Evolutionary conservation across 1,140 invertebrate species (phyloP), one percentile per base, ranked within the genome.

Genomic region (Limonius californicus): DNA sequence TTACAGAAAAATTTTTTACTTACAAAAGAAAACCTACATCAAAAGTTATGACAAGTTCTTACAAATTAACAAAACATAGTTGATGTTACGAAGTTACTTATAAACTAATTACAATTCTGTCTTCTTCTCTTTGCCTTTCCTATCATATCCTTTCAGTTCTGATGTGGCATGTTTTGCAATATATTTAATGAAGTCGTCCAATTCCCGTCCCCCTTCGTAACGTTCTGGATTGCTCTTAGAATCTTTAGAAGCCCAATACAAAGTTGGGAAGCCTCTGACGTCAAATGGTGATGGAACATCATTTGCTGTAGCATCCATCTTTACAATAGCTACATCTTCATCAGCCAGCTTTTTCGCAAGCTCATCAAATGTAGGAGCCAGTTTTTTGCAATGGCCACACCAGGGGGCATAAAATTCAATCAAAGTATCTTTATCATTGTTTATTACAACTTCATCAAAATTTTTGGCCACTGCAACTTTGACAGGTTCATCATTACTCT

Each of bases 391-490:
- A 74, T 99, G 97, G 66, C 97, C 97, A 78, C 97, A 99, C 96
- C 96, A 99, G 0, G 96, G 95, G 27, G 96, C 96, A 80, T 99
- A 99, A 80, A 99, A 99, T 78, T 99, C 96, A 66, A 99, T 87
- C 3, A 99, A 81, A 2, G 93, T 93, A 79, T 99, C 97, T 74
- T 96, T 94, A 20, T 83, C 89, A 68, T 90, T 90, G 74, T 99
- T 90, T 6, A 85, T 89, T 0, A 99, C 94, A 50, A 99, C 81
- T 59, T 99, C 91, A 75, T 98, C 90, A 80, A 99, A 99, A 80
- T 98, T 99, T 78, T 95, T 96, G 15, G 87, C 97, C 12, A 99
- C 97, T 18, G 93, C 95, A 60, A 97, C 86, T 74, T 90, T 95
- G 0, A 98, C 94, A 47, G 88, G 86, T 0, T 85, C 89, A 73